phyloP scores from a whole-genome alignment of 2,888 invertebrate genomes.

The Orthosia cruda region DNA sequence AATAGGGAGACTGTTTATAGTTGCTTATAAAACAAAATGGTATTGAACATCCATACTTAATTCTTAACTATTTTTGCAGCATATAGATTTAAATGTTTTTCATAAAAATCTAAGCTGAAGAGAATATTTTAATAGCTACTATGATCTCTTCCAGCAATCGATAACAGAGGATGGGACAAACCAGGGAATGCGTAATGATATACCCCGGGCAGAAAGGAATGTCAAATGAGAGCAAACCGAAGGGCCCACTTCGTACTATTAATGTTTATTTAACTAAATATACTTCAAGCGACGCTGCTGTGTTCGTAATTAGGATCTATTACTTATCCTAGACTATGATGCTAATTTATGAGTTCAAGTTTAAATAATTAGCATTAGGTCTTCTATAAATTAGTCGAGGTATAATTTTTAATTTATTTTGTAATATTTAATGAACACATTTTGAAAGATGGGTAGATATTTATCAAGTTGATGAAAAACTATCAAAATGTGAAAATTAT shows the following conservation, averaged over 20 bases:
- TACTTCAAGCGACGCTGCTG: constrained; percentile 55
- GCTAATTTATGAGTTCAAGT: constrained; percentile 43
- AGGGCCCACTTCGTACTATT: constrained; percentile 72
- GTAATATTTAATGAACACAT: neutral
- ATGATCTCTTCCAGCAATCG: neutral
- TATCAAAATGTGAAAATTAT: neutral
- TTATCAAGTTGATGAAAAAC: neutral
- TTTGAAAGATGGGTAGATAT: neutral
- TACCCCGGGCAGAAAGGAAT: constrained; percentile 77
- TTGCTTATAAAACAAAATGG: too few relatives aligned
- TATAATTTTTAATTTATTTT: constrained; percentile 5
- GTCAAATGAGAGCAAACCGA: constrained; percentile 78
- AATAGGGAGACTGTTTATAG: too few relatives aligned
- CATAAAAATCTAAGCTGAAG: too few relatives aligned
- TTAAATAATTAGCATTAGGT: neutral
- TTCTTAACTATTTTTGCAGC: too few relatives aligned
- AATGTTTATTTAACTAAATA: constrained; percentile 77
- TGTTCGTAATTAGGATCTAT: constrained; percentile 56
- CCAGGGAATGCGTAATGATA: constrained; percentile 80
- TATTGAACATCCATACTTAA: too few relatives aligned
- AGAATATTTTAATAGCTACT: too few relatives aligned
- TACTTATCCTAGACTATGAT: constrained; percentile 21
- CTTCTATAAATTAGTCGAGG: neutral
- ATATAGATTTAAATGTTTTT: too few relatives aligned
- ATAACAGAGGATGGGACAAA: constrained; percentile 57